phyloP scores from a whole-genome alignment of 2,888 invertebrate species.

The Drosophila setosimentum region DNA sequence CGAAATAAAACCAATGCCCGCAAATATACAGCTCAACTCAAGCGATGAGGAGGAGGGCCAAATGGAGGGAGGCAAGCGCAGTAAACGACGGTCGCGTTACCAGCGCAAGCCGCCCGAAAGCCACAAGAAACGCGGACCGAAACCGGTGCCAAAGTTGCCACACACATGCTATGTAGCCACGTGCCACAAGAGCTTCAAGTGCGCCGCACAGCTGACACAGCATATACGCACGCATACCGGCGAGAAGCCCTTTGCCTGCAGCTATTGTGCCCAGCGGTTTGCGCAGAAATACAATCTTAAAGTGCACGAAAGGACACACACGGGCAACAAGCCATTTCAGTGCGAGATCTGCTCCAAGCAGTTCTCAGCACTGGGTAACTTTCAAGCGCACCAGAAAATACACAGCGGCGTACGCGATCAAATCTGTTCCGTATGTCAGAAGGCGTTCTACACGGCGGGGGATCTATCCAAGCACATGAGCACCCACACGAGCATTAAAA shows the following conservation, averaged over 20 bases:
- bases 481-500: conserved; percentile 87
- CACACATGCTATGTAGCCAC: conserved; percentile 86
- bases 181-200: conserved; percentile 88
- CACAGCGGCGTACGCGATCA: conserved; percentile 88
- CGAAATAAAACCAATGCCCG: conserved; percentile 50
- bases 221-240: conserved; percentile 88
- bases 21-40: conserved; percentile 49
- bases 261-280: conserved; percentile 87
- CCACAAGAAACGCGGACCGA: conserved; percentile 87
- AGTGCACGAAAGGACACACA: conserved; percentile 87
- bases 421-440: conserved; percentile 87
- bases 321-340: conserved; percentile 87
- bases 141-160: conserved; percentile 87
- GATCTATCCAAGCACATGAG: conserved; percentile 88
- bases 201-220: conserved; percentile 88
- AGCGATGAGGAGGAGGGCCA: conserved; percentile 73
- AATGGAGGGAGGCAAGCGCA: conserved; percentile 59
- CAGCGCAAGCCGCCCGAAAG: conserved; percentile 87
- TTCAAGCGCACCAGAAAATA: conserved; percentile 88
- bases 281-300: conserved; percentile 88
- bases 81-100: conserved; percentile 85
- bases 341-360: conserved; percentile 88
- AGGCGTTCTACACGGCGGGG: conserved; percentile 88
- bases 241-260: conserved; percentile 87
- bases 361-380: conserved; percentile 88